Evolutionary conservation across 2,888 invertebrate species (phyloP).

Genomic region (Habrosyne pyritoides): DNA sequence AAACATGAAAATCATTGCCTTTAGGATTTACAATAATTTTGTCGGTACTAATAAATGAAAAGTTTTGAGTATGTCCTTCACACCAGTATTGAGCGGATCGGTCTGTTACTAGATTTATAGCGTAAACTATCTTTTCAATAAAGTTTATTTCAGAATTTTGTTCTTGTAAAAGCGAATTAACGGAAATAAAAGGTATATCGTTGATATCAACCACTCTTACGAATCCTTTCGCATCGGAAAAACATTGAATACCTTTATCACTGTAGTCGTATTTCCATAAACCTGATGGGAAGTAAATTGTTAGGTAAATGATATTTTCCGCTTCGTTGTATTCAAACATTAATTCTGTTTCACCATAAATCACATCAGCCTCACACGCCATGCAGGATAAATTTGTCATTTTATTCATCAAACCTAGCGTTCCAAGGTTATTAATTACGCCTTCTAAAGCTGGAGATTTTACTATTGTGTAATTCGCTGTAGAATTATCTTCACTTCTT

Average conservation of each 20-base stretch:
- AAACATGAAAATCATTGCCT: slow-evolving; percentile 63
- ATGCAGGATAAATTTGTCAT: slow-evolving; percentile 55
- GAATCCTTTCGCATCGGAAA: slow-evolving; percentile 83
- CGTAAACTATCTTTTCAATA: slow-evolving; percentile 73
- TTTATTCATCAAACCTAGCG: slow-evolving; percentile 46
- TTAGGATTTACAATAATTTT: slow-evolving; percentile 78
- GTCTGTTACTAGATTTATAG: slow-evolving; percentile 75
- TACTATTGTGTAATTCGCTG: slow-evolving; percentile 13
- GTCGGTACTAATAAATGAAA: slow-evolving; percentile 74
- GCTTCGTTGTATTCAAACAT: slow-evolving; percentile 58
- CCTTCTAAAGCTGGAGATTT: slow-evolving; percentile 32
- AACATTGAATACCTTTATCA: slow-evolving; percentile 83
- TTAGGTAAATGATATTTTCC: slow-evolving; percentile 67
- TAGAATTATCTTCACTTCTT: slow-evolving; percentile 9
- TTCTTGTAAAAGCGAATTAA: slow-evolving; percentile 17
- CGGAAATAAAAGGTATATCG: slow-evolving; percentile 49
- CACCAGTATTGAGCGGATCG: slow-evolving; percentile 87
- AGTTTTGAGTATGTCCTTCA: slow-evolving; percentile 81
- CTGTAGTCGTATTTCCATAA: slow-evolving; percentile 74
- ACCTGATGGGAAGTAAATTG: slow-evolving; percentile 81
- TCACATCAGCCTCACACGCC: slow-evolving; percentile 65
- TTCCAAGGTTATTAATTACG: slow-evolving; percentile 61
- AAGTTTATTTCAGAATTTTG: slow-evolving; percentile 18
- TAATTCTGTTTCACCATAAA: slow-evolving; percentile 57
- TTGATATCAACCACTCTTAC: slow-evolving; percentile 71